phyloP scores from a whole-genome alignment of 2,113 vertebrate genomes.

The Megaceryle maxima region DNA sequence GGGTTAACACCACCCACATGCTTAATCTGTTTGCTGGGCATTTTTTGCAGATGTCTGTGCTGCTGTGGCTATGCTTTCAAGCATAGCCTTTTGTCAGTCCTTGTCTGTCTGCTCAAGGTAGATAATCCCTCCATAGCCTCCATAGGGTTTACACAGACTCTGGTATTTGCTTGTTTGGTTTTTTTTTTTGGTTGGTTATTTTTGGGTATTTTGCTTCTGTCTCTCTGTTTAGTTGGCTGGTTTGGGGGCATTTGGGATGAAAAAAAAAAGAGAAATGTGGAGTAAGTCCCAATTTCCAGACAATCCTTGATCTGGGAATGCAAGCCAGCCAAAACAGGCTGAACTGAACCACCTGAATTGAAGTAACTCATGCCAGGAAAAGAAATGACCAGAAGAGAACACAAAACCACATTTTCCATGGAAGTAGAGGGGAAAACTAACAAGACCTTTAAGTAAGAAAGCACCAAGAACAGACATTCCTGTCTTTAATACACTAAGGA shows the following conservation, averaged over 20 bases:
- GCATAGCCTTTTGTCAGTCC: fast-evolving
- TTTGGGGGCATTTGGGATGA: not conserved
- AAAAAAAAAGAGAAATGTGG: not conserved
- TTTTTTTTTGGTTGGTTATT: not conserved
- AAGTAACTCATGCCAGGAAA: not conserved
- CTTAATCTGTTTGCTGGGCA: not conserved
- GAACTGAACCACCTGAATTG: not conserved
- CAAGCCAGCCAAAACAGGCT: not conserved
- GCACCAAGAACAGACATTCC: not conserved
- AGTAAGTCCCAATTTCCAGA: not conserved
- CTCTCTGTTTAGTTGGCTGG: not conserved
- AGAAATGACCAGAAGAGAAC: not conserved
- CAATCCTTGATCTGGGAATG: not conserved
- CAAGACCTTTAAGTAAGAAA: not conserved
- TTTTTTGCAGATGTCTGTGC: fast-evolving
- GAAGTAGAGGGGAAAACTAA: not conserved
- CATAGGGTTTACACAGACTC: fast-evolving
- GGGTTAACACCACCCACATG: fast-evolving
- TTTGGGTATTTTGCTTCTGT: not conserved
- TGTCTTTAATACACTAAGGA: not conserved
- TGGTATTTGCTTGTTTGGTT: not conserved
- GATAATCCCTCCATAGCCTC: not conserved
- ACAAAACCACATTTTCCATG: not conserved
- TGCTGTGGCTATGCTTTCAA: not conserved
- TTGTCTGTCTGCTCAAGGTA: not conserved